phyloP scores from a whole-genome alignment of 2,888 invertebrate species.

The Calliscelio sp. region DNA sequence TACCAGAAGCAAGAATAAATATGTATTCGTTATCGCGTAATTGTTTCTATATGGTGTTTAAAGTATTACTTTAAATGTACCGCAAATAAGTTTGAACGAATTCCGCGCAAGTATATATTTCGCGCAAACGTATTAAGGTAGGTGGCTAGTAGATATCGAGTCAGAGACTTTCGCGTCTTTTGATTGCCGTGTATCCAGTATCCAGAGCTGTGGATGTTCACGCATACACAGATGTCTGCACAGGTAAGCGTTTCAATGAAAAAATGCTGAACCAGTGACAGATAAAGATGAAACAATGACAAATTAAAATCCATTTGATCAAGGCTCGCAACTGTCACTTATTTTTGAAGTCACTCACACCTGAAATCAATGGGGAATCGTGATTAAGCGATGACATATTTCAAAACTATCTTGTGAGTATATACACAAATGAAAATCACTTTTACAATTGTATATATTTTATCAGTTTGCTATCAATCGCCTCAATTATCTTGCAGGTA shows the following conservation, averaged over 20 bases:
- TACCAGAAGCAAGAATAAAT: too few relatives aligned
- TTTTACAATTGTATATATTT: too few relatives aligned
- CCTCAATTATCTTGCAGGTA: background rate
- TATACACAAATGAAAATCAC: too few relatives aligned
- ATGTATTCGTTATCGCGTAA: too few relatives aligned
- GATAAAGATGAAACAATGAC: background rate
- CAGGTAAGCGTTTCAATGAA: conserved; percentile 39
- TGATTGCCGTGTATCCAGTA: conserved; percentile 29
- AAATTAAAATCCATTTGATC: background rate
- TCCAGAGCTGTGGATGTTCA: too few relatives aligned
- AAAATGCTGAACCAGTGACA: conserved; percentile 3
- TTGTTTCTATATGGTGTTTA: too few relatives aligned
- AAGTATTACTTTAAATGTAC: too few relatives aligned
- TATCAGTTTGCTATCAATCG: background rate
- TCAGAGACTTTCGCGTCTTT: conserved; percentile 49
- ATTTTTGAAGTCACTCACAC: background rate
- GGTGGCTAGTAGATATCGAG: conserved; percentile 53
- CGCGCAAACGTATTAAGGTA: conserved; percentile 54
- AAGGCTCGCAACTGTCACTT: background rate
- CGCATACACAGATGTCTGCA: background rate
- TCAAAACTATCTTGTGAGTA: too few relatives aligned
- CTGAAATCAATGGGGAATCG: too few relatives aligned
- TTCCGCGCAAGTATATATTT: conserved; percentile 35
- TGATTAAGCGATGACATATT: too few relatives aligned
- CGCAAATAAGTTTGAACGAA: conserved; percentile 1